Evolutionary conservation across 2,888 invertebrate species (phyloP).

Genomic region (Diadegma fenestrale): DNA sequence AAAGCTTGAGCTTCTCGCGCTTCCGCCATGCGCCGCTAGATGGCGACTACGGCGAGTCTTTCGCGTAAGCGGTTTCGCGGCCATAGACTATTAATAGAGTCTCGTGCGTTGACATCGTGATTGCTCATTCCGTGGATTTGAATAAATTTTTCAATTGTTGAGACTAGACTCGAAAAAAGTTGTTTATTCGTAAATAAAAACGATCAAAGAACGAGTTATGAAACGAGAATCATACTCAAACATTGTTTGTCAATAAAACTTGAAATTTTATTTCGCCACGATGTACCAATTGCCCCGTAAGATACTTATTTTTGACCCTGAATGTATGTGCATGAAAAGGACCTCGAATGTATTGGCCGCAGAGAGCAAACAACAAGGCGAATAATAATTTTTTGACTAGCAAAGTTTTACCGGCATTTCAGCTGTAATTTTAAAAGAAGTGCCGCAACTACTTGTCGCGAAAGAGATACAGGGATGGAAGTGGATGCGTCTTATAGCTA

Average conservation of each 20-base stretch:
- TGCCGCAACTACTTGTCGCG: slow-evolving; percentile 18
- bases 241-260: not conserved
- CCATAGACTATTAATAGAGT: not conserved
- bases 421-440: slow-evolving; percentile 25
- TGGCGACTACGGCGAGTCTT: slow-evolving; percentile 5
- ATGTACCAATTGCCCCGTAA: not conserved
- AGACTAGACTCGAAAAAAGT: slow-evolving; percentile 18
- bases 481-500: slow-evolving; percentile 1
- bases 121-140: not conserved
- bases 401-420: slow-evolving; percentile 6
- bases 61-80: not conserved
- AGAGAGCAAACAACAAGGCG: slow-evolving; percentile 5
- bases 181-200: not conserved
- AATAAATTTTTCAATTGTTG: not conserved
- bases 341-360: slow-evolving; percentile 36
- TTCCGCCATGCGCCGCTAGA: not conserved
- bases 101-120: not conserved
- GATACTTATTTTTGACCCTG: slow-evolving; percentile 16
- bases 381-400: slow-evolving; percentile 36
- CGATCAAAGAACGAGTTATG: not conserved
- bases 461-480: slow-evolving; percentile 6
- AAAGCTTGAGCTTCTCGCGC: not conserved
- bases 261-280: not conserved
- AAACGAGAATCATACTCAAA: not conserved
- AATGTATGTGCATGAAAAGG: not conserved